Percentiles rank a stretch among this genome's conserved stretches.
Conservation (phyloP, 2,888 invertebrate genomes). For the Latrodectus hesperus region DNA sequence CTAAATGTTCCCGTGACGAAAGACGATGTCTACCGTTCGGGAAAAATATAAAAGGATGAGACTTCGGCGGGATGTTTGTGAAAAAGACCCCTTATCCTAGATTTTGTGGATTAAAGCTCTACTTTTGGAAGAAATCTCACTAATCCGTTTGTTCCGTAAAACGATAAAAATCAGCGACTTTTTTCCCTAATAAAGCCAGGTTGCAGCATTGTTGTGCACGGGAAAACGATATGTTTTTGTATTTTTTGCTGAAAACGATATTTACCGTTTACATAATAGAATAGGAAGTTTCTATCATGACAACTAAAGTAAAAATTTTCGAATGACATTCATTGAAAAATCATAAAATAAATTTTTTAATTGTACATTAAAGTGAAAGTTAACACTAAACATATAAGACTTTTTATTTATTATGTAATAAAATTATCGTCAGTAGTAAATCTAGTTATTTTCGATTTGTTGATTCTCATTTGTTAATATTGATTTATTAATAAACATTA, state of each 20-base stretch:
- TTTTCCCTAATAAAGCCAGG: background rate
- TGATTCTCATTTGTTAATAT: no score
- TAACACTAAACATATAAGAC: no score
- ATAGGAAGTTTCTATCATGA: background rate
- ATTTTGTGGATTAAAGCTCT: constrained; percentile 55
- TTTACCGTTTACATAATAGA: background rate
- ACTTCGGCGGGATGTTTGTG: constrained; percentile 18
- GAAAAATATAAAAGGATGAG: constrained; percentile 50
- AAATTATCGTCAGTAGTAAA: no score
- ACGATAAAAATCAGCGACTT: constrained; percentile 59
- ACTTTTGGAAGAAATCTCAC: constrained; percentile 51
- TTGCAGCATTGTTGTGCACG: constrained; percentile 13
- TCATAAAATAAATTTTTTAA: no score
- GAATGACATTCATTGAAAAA: no score
- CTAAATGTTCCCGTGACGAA: constrained; percentile 26
- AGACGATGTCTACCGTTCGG: constrained; percentile 6
- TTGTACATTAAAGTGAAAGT: no score
- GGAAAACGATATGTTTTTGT: constrained; percentile 49
- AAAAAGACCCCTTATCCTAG: constrained; percentile 33
- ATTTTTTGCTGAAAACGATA: constrained; percentile 15
- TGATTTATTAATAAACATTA: no score
- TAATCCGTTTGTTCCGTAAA: constrained; percentile 66
- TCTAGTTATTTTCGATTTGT: no score
- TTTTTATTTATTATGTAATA: no score
- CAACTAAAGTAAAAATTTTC: no score